These are phyloP conservation scores for Lucinisca nassula DNA, from an alignment of 2,888 invertebrate genomes.

Conservation along the genomic window DNA sequence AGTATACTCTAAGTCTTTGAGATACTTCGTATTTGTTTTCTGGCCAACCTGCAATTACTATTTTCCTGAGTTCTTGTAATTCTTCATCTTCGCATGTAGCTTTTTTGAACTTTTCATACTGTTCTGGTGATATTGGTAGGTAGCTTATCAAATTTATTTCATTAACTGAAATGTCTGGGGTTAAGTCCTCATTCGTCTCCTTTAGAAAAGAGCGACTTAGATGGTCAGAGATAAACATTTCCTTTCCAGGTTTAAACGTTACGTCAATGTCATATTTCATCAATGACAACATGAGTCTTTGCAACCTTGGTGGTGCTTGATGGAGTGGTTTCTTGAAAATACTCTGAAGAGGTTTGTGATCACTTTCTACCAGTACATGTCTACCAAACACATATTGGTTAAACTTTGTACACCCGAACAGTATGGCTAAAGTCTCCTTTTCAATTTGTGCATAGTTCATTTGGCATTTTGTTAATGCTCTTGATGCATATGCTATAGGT, in stretches of 20 bases:
- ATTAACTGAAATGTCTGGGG: conserved; percentile 5
- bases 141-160: conserved; percentile 29
- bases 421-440: conserved; percentile 35
- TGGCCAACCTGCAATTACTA: conserved; percentile 25
- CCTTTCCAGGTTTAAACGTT: conserved; percentile 34
- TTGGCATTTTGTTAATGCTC: conserved; percentile 28
- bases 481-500: conserved; percentile 51
- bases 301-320: conserved; percentile 19
- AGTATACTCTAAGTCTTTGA: conserved; percentile 18
- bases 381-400: conserved; percentile 34
- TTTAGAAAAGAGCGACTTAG: conserved; percentile 19
- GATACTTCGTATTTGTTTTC: background rate
- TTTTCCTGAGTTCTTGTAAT: background rate
- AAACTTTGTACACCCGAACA: conserved; percentile 34
- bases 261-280: conserved; percentile 46
- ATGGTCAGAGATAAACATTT: conserved; percentile 1
- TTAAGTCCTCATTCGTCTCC: background rate
- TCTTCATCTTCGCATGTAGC: conserved; percentile 28
- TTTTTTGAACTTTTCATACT: conserved; percentile 1
- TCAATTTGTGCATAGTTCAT: conserved; percentile 37
- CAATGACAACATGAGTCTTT: conserved; percentile 3
- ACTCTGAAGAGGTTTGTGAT: conserved; percentile 40
- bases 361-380: conserved; percentile 30
- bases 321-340: conserved; percentile 34
- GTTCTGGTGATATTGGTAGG: conserved; percentile 19